Percentiles rank a stretch among this genome's conserved stretches.
phyloP scores from a whole-genome alignment of 2,888 invertebrate genomes.

The Zaprionus obscuricornis region DNA sequence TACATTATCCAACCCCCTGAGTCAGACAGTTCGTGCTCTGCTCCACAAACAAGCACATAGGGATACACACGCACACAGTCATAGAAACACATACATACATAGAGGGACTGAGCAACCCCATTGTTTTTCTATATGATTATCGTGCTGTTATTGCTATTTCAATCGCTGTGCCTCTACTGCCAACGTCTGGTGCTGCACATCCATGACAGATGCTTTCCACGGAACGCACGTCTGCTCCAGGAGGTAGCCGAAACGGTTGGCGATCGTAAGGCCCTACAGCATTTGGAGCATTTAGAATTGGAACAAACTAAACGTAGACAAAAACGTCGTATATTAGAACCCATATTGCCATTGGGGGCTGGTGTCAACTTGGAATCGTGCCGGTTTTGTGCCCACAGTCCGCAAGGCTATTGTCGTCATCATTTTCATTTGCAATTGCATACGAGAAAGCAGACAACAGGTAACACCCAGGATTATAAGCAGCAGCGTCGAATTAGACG shows the following conservation, averaged over 20 bases:
- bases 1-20: too few species aligned
- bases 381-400: conserved; percentile 81
- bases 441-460: conserved; percentile 44
- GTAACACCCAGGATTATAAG: conserved; percentile 57
- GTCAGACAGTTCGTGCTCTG: too few species aligned
- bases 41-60: too few species aligned
- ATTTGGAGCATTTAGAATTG: conserved; percentile 57
- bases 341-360: conserved; percentile 53
- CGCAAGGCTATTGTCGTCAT: conserved; percentile 82
- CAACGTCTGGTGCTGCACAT: conserved; percentile 82
- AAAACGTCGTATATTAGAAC: conserved; percentile 63
- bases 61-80: conserved; percentile 10
- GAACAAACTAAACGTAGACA: conserved; percentile 60
- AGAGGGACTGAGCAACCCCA: conserved; percentile 34
- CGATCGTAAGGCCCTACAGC: conserved; percentile 68
- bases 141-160: conserved; percentile 82
- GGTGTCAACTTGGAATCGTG: conserved; percentile 68
- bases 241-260: conserved; percentile 79
- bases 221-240: conserved; percentile 80
- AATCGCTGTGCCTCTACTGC: conserved; percentile 83
- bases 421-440: conserved; percentile 79
- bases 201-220: conserved; percentile 83
- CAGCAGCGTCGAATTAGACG: conserved; percentile 70
- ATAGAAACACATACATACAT: neutral
- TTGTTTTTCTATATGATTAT: conserved; percentile 81